These are phyloP conservation scores for Turritopsis dohrnii DNA, from an alignment of 30 jellyfish, hydroid and myxozoan genomes.

Conservation along the genomic window DNA sequence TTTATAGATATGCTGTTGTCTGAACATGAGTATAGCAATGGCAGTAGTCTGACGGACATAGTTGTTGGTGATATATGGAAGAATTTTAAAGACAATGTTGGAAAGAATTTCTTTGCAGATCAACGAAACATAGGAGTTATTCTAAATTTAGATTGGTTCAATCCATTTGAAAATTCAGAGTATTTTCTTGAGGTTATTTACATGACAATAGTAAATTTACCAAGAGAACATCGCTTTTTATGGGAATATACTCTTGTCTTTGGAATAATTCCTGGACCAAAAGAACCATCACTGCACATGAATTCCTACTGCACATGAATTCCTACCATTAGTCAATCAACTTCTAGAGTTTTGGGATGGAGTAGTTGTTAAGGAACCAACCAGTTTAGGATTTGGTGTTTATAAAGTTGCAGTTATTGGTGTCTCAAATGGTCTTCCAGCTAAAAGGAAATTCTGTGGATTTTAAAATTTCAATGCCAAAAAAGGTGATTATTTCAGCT, in stretches of 20 bases:
- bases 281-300: slow-evolving; percentile 3
- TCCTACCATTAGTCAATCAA: background rate
- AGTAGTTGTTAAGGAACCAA: background rate
- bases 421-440: slow-evolving; percentile 7
- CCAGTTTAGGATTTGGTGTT: background rate
- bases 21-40: background rate
- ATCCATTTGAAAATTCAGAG: background rate
- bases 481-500: background rate
- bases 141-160: slow-evolving; percentile 12
- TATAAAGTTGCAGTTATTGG: slow-evolving; percentile 2
- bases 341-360: slow-evolving; percentile 12
- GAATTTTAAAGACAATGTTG: background rate
- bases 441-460: slow-evolving; percentile 19
- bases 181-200: background rate
- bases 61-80: background rate
- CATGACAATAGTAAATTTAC: slow-evolving; percentile 11
- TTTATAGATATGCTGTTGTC: background rate
- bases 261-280: slow-evolving; percentile 9
- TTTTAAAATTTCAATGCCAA: background rate
- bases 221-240: slow-evolving; percentile 1
- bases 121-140: background rate
- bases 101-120: background rate
- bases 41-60: background rate
- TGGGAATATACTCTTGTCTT: background rate
- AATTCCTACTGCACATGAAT: background rate